These are phyloP conservation scores for Eucidaris tribuloides DNA, from an alignment of 35 echinoderm and acorn worm genomes.

Conservation along the genomic window DNA sequence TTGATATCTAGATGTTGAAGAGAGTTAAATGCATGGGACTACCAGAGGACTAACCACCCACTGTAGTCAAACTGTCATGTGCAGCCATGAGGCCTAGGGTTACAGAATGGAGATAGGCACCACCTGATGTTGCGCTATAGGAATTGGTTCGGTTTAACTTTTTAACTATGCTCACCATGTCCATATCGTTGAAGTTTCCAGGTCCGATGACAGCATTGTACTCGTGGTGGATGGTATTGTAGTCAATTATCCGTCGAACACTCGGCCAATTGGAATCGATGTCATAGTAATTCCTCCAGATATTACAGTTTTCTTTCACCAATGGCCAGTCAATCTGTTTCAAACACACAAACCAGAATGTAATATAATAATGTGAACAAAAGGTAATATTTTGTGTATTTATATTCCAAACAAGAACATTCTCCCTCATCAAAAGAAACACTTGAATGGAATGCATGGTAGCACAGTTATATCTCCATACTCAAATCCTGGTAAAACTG, in stretches of 20 bases:
- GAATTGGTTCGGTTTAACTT: too few relatives aligned
- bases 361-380: not conserved
- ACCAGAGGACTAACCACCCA: too few relatives aligned
- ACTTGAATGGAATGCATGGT: not conserved
- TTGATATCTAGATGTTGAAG: too few relatives aligned
- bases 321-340: slow-evolving; percentile 45
- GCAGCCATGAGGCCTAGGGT: too few relatives aligned
- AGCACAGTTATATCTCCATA: not conserved
- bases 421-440: not conserved
- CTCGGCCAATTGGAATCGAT: slow-evolving; percentile 38
- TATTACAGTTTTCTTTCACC: slow-evolving; percentile 59
- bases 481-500: too few relatives aligned
- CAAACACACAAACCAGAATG: not conserved
- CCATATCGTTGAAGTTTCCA: slow-evolving; percentile 64
- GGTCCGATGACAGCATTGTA: slow-evolving; percentile 37
- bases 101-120: too few relatives aligned
- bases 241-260: slow-evolving; percentile 37
- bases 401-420: not conserved
- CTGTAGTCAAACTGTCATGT: too few relatives aligned
- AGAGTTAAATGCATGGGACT: too few relatives aligned
- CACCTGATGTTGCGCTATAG: too few relatives aligned
- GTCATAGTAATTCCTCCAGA: slow-evolving; percentile 38
- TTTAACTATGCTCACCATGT: slow-evolving; percentile 64
- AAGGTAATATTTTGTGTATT: too few relatives aligned
- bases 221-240: slow-evolving; percentile 33